Evolutionary conservation across 2,888 invertebrate genomes (phyloP).

Genomic region (Hypena proboscidalis): DNA sequence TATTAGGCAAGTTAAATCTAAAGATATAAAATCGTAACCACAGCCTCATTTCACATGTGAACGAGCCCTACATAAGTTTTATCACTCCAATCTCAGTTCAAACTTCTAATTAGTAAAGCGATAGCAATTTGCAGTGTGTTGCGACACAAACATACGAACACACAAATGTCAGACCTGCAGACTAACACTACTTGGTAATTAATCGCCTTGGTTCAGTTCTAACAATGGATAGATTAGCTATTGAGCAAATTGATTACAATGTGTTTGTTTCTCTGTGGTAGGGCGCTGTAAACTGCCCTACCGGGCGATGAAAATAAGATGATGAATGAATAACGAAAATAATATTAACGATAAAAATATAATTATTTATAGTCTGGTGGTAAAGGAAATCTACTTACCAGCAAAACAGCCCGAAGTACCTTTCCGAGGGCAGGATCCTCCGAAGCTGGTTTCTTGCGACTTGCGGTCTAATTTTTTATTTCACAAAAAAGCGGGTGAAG

Average conservation of each 20-base stretch:
- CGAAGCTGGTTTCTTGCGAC: too few relatives aligned
- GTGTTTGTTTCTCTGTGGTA: constrained; percentile 10
- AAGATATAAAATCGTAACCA: neutral
- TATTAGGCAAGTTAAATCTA: too few relatives aligned
- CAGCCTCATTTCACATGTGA: constrained; percentile 21
- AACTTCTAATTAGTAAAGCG: constrained; percentile 70
- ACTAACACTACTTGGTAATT: constrained; percentile 71
- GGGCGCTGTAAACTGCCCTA: too few relatives aligned
- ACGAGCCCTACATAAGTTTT: constrained; percentile 30
- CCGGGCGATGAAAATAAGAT: too few relatives aligned
- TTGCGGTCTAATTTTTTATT: too few relatives aligned
- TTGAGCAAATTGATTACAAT: constrained; percentile 31
- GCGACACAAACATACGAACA: constrained; percentile 67
- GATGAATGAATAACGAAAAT: too few relatives aligned
- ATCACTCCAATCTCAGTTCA: constrained; percentile 35
- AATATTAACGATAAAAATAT: too few relatives aligned
- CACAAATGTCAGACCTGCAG: constrained; percentile 73
- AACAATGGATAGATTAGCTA: constrained; percentile 37
- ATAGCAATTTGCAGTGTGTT: constrained; percentile 70
- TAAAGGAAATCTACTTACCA: too few relatives aligned
- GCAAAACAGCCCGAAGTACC: too few relatives aligned
- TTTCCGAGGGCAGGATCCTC: too few relatives aligned
- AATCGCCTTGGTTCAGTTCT: constrained; percentile 42
- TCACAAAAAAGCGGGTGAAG: too few relatives aligned
- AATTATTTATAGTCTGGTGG: too few relatives aligned